Evolutionary conservation across 2,888 invertebrate genomes (phyloP).

Genomic region (Andrena haemorrhoa): DNA sequence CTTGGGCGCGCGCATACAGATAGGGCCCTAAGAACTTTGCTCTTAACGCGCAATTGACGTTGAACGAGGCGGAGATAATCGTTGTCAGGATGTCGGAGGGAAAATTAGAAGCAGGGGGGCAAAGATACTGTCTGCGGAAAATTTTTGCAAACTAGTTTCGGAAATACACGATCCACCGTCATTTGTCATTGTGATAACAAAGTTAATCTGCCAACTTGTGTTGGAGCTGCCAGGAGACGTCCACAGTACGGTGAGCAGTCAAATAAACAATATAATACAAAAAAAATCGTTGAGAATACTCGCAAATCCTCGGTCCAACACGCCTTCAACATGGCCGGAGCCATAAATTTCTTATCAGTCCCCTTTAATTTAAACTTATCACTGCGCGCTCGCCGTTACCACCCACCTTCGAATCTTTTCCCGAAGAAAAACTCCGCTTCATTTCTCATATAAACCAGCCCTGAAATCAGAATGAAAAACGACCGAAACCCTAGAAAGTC

Average conservation of each 20-base stretch:
- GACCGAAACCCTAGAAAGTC: too few species aligned
- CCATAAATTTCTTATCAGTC: slow-evolving; percentile 58
- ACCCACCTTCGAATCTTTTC: slow-evolving; percentile 19
- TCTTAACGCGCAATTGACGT: slow-evolving; percentile 70
- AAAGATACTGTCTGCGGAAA: too few species aligned
- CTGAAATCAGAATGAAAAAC: too few species aligned
- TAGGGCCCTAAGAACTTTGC: slow-evolving; percentile 70
- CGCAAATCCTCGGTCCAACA: slow-evolving; percentile 32
- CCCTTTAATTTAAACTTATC: slow-evolving; percentile 57
- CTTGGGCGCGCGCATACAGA: slow-evolving; percentile 73
- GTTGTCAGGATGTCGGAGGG: slow-evolving; percentile 62
- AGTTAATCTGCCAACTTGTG: too few species aligned
- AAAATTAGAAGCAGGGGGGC: too few species aligned
- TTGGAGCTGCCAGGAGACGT: too few species aligned
- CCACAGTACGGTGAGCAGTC: too few species aligned
- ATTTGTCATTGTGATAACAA: too few species aligned
- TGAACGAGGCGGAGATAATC: slow-evolving; percentile 70
- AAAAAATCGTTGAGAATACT: not conserved
- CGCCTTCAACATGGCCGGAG: slow-evolving; percentile 44
- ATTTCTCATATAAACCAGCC: slow-evolving; percentile 22
- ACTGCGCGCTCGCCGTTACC: not conserved
- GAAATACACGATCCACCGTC: too few species aligned
- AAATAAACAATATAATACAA: too few species aligned
- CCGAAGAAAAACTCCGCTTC: slow-evolving; percentile 27
- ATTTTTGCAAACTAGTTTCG: too few species aligned